A percentile compares a stretch with the other conserved stretches of the same genome.
These are phyloP conservation scores for Dendrolimus pini DNA, from an alignment of 2,888 invertebrate species.

Conservation along the genomic window DNA sequence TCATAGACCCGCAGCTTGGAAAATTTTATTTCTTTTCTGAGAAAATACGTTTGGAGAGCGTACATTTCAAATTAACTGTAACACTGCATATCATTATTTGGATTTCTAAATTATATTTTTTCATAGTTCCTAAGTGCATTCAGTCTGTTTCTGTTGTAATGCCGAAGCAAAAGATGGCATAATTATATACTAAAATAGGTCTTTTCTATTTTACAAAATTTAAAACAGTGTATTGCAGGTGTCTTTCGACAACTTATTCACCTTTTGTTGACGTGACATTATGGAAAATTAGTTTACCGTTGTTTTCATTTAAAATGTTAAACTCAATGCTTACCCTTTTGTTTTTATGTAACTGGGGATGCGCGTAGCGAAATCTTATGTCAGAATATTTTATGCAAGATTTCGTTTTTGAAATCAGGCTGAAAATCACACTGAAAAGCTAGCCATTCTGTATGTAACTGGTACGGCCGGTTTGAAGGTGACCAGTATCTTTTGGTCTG, in stretches of 20 bases:
- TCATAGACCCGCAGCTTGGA: no score
- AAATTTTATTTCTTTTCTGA: no score
- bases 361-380: conserved; percentile 18
- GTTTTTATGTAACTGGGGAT: conserved; percentile 25
- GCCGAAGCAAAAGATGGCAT: not conserved
- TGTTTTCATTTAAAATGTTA: conserved; percentile 3
- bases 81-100: no score
- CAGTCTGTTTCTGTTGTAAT: not conserved
- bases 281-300: conserved; percentile 1
- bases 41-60: no score
- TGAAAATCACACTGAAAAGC: conserved; percentile 38
- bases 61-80: no score
- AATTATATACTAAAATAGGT: not conserved
- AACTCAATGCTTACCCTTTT: conserved; percentile 17
- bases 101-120: no score
- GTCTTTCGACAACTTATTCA: not conserved
- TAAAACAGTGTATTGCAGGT: not conserved
- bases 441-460: conserved; percentile 25
- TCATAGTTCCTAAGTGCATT: no score
- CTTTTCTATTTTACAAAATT: not conserved
- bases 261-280: not conserved
- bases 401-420: conserved; percentile 36
- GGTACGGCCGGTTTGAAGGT: conserved; percentile 19
- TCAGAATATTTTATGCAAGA: conserved; percentile 26
- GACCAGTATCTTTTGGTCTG: conserved; percentile 29